Base-by-base conservation (phyloP, 2,797 vertebrate species). In the Pseudochirops corinnae region DNA sequence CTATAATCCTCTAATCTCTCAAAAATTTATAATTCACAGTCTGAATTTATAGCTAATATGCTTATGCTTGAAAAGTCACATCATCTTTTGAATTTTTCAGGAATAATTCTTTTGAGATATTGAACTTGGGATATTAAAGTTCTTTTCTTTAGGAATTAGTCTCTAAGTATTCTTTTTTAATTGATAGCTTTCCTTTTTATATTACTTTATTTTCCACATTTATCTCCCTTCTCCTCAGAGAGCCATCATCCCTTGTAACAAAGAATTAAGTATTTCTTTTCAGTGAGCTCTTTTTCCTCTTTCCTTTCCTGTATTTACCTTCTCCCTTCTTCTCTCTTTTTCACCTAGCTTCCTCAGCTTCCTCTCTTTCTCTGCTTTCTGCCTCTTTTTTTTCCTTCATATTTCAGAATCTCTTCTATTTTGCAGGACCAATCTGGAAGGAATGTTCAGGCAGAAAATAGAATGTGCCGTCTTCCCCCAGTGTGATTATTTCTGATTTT, bases 401-500 rank as follows among this genome's bases (percentile, higher is more conserved):
- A 55, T 46, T 55, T 55, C 13, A 56, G 91, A 94, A 90, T 11
- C 50, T 92, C 87, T 55, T 96, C 90, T 56, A 57, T 94, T 93
- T 95, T 21, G 52, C 29, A 67, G 92, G 56, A 4, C 56, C 58
- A 0, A 6, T 87, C 46, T 92, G 93, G 50, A 12, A 56, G 93
- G 94, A 97, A 82, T 57, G 74, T 67, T n/a, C 31, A 13, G 16
- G 58, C 21, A 56, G 39, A 55, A 31, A 31, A 56, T 56, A 56
- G 92, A 56, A 39, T 67, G 55, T 56, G 24, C 56, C 1, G 55
- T 46, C 50, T 92, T 14, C 55, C 31, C 87, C 1, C 11, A n/a
- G 53, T 53, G 58, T 58, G 91, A 26, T 55, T 28, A 1, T 92
- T 74, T 91, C 95, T 96, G 62, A 93, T 93, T 94, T 97, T 92